phyloP scores from a whole-genome alignment of 2,888 invertebrate species.

The Pantelozetes paolii region DNA sequence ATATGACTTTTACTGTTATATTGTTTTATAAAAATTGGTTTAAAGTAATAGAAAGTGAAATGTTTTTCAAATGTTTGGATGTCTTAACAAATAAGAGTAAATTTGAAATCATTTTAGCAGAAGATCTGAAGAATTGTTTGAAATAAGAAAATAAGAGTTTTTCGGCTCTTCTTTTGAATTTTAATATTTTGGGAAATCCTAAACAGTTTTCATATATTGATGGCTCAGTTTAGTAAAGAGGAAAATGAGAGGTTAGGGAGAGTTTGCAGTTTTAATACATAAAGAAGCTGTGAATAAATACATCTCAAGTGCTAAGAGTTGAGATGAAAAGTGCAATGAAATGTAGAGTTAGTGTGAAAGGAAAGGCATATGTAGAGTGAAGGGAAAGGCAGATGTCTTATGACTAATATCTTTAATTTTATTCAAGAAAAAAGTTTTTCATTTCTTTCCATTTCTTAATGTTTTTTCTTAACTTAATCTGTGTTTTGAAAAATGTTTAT shows the following conservation, averaged over 20 bases:
- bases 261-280: neutral
- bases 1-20: neutral
- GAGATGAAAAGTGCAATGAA: neutral
- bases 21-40: neutral
- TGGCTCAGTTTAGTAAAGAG: conserved; percentile 1
- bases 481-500: too few relatives aligned
- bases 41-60: neutral
- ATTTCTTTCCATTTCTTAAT: too few relatives aligned
- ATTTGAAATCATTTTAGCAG: neutral
- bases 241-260: neutral
- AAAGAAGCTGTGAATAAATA: conserved; percentile 2
- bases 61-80: neutral
- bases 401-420: conserved; percentile 2
- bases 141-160: neutral
- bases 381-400: neutral
- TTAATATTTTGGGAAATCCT: neutral
- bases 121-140: neutral
- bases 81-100: neutral
- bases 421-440: too few relatives aligned
- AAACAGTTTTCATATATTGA: neutral
- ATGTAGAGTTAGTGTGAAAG: too few relatives aligned
- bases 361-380: neutral
- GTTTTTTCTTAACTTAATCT: too few relatives aligned
- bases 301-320: conserved; percentile 6
- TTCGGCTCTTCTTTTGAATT: neutral